phyloP scores from a whole-genome alignment of 2,888 invertebrate species.

The Eulithis prunata region DNA sequence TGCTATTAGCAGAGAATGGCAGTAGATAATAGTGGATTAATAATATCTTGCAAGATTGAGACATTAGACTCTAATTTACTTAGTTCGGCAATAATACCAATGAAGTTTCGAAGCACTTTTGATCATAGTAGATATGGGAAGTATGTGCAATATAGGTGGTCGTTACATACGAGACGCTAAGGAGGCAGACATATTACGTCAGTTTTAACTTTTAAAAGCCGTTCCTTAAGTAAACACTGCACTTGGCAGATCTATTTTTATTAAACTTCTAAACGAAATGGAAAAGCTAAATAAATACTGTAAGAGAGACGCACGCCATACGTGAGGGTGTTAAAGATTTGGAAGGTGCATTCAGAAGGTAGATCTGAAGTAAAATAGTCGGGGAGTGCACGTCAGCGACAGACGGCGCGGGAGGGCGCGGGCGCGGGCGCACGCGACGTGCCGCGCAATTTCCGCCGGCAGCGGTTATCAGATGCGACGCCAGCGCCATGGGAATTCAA shows the following conservation, averaged over 20 bases:
- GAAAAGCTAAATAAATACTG: constrained; percentile 42
- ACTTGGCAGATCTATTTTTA: constrained; percentile 39
- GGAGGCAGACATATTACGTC: background rate
- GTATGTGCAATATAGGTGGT: background rate
- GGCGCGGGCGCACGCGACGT: constrained; percentile 73
- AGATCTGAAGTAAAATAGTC: constrained; percentile 69
- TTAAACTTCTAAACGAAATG: constrained; percentile 34
- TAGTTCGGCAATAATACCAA: constrained; percentile 6
- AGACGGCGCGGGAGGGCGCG: constrained; percentile 54
- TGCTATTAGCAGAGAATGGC: constrained; percentile 34
- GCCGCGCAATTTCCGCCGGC: constrained; percentile 77
- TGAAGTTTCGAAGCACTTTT: background rate
- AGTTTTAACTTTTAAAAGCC: constrained; percentile 24
- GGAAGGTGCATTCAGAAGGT: constrained; percentile 53
- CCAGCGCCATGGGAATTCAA: constrained; percentile 63
- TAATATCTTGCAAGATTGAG: constrained; percentile 23
- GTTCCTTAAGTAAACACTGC: constrained; percentile 28
- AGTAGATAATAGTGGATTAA: constrained; percentile 32
- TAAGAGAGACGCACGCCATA: constrained; percentile 29
- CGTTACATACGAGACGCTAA: background rate
- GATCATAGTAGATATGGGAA: no score
- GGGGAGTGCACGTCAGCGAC: constrained; percentile 72
- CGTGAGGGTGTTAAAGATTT: constrained; percentile 56
- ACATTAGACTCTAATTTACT: constrained; percentile 19
- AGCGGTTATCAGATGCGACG: constrained; percentile 70